A percentile compares a stretch with the other conserved stretches of the same genome.
Evolutionary conservation across 2,888 invertebrate genomes (phyloP).

Genomic region (Prenolepis imparis): DNA sequence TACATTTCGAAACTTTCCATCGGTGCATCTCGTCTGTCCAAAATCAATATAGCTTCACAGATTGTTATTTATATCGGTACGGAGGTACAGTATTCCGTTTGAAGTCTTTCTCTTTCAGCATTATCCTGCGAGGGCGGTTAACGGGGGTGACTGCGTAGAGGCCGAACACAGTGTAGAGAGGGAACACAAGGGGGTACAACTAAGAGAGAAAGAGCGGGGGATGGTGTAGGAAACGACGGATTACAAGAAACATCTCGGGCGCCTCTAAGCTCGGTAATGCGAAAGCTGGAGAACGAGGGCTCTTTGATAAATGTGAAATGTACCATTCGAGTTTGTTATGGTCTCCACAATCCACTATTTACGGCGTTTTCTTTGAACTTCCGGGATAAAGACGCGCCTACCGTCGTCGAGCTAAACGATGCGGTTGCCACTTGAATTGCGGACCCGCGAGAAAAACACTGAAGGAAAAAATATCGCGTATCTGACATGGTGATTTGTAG

Average conservation of each 20-base stretch:
- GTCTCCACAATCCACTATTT: constrained; percentile 76
- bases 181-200: constrained; percentile 16
- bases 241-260: constrained; percentile 77
- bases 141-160: constrained; percentile 46
- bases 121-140: constrained; percentile 74
- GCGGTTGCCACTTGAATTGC: constrained; percentile 68
- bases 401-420: constrained; percentile 68
- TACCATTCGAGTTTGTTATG: constrained; percentile 79
- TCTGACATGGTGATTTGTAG: background rate
- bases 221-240: constrained; percentile 69
- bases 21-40: constrained; percentile 57
- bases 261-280: constrained; percentile 76
- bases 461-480: constrained; percentile 12
- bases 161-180: constrained; percentile 51
- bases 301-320: constrained; percentile 79
- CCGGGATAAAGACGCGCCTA: constrained; percentile 62
- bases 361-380: constrained; percentile 77
- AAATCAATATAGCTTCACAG: constrained; percentile 71
- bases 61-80: constrained; percentile 76
- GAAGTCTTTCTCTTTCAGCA: constrained; percentile 73
- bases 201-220: constrained; percentile 28
- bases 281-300: constrained; percentile 71
- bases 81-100: constrained; percentile 76
- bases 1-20: constrained; percentile 41
- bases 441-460: constrained; percentile 33